Evolutionary conservation across 2,113 vertebrate genomes (phyloP), one percentile per base, ranked within the genome.

Genomic region (Mohoua ochrocephala): DNA sequence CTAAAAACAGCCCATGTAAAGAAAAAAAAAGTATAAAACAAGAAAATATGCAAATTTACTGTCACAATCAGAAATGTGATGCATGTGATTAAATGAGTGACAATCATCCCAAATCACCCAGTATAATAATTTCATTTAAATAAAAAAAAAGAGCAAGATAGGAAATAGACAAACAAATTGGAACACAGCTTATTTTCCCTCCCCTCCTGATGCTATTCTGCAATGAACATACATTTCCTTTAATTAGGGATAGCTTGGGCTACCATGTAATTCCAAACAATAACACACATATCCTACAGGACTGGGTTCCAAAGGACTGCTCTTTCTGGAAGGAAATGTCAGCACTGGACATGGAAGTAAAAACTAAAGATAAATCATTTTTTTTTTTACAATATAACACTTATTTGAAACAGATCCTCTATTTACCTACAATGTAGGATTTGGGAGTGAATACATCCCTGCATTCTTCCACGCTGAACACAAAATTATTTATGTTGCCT

Each of bases 391-490:
- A 86, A 57, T 5, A 2, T 27, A 64, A n/a, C 13, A 67, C 7
- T 73, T 77, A 57, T 0, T 70, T 70, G n/a, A 94, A 86, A 81
- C 20, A 63, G 47, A 69, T 44, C 23, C 57, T 64, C 35, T 75
- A 27, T 31, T 74, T 77, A 35, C 17, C 11, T 27, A 33, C 49
- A 63, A 49, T 1, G 1, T 12, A 81, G 9, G 11, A 68, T 49
- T 52, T 47, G 7, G 13, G 30, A 56, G 7, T 30, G 8, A 84
- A 45, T 50, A 59, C 0, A 0, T 26, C 11, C 27, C 41, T 33
- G 42, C 28, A n/a, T 52, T 64, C 41, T 57, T 80, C 31, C 44
- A 56, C 2, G 3, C 15, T 65, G 31, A 93, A 56, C 17, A 53
- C 19, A 65, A 88, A 53, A 67, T 67, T 71, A 63, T 17, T 68